Evolutionary conservation across 2,113 vertebrate species (phyloP).

Genomic region (Chaetodon auriga): DNA sequence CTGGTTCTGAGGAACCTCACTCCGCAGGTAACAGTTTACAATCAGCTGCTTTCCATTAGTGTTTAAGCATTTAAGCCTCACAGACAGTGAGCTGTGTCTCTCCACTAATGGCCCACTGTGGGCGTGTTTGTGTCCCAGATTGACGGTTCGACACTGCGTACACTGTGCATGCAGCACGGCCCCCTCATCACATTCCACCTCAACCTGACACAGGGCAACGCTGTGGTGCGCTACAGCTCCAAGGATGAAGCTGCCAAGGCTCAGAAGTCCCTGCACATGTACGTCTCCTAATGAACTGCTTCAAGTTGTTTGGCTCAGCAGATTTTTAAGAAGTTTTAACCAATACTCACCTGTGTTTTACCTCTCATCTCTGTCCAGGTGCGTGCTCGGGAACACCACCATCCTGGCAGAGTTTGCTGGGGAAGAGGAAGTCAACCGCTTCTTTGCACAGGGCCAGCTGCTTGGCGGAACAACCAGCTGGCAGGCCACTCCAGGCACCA

Average conservation of each 20-base stretch:
- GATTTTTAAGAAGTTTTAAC: neutral
- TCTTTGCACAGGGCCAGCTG: slow-evolving; percentile 95
- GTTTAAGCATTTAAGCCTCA: neutral
- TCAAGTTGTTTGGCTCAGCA: neutral
- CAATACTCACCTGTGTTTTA: neutral
- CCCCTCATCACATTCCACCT: slow-evolving; percentile 98
- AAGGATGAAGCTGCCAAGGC: slow-evolving; percentile 97
- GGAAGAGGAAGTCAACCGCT: slow-evolving; percentile 96
- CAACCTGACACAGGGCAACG: slow-evolving; percentile 97
- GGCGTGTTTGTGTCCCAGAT: slow-evolving; percentile 83
- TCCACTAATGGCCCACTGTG: neutral
- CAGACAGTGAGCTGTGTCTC: neutral
- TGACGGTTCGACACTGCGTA: slow-evolving; percentile 95
- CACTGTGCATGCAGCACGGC: slow-evolving; percentile 96
- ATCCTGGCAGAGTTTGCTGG: slow-evolving; percentile 97
- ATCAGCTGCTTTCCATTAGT: neutral
- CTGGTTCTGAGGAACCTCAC: slow-evolving; percentile 98
- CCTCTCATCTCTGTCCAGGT: slow-evolving; percentile 80
- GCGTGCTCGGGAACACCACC: slow-evolving; percentile 96
- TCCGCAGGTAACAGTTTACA: slow-evolving; percentile 89
- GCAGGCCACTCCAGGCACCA: slow-evolving; percentile 91
- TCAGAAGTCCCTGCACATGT: slow-evolving; percentile 99
- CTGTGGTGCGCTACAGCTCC: slow-evolving; percentile 97
- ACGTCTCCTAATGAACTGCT: slow-evolving; percentile 36
- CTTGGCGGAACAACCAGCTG: slow-evolving; percentile 94